Conservation (phyloP, 1,140 invertebrate species). For the Halotydeus destructor region DNA sequence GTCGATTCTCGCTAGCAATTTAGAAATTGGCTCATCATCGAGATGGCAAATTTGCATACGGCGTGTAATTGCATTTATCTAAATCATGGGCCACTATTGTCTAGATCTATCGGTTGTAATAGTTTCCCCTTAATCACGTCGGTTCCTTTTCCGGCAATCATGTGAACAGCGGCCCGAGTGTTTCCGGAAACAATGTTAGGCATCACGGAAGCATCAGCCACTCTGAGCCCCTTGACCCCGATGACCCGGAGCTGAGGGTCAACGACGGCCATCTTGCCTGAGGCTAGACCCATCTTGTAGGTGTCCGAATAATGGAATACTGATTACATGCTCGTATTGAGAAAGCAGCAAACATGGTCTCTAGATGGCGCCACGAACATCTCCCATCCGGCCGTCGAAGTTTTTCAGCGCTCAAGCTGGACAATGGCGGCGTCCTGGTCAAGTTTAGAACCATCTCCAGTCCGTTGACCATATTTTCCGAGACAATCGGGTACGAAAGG, state of each 20-base stretch:
- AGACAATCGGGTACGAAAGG: slow-evolving; percentile 39
- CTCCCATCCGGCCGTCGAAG: too few relatives aligned
- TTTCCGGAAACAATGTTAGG: slow-evolving; percentile 49
- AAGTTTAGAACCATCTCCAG: slow-evolving; percentile 11
- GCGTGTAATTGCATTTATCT: too few relatives aligned
- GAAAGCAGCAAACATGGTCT: too few relatives aligned
- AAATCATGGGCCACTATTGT: too few relatives aligned
- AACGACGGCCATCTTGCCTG: slow-evolving; percentile 38
- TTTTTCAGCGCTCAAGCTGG: slow-evolving; percentile 13
- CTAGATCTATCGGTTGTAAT: too few relatives aligned
- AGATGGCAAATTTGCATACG: too few relatives aligned
- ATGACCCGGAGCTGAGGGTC: slow-evolving; percentile 39
- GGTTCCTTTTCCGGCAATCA: slow-evolving; percentile 56
- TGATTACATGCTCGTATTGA: too few relatives aligned
- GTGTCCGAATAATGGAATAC: slow-evolving; percentile 52
- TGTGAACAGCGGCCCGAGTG: slow-evolving; percentile 55
- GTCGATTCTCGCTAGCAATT: too few relatives aligned
- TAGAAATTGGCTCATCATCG: too few relatives aligned
- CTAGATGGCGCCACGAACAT: too few relatives aligned
- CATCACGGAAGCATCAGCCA: slow-evolving; percentile 57
- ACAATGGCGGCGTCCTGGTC: too few relatives aligned
- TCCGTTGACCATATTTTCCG: slow-evolving; percentile 20
- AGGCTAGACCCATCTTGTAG: slow-evolving; percentile 55
- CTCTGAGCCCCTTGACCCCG: slow-evolving; percentile 40
- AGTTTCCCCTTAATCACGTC: slow-evolving; percentile 39